Percentiles rank a stretch among this genome's conserved stretches.
Conservation (phyloP, 2,113 vertebrate species). For the Lampris incognitus region DNA sequence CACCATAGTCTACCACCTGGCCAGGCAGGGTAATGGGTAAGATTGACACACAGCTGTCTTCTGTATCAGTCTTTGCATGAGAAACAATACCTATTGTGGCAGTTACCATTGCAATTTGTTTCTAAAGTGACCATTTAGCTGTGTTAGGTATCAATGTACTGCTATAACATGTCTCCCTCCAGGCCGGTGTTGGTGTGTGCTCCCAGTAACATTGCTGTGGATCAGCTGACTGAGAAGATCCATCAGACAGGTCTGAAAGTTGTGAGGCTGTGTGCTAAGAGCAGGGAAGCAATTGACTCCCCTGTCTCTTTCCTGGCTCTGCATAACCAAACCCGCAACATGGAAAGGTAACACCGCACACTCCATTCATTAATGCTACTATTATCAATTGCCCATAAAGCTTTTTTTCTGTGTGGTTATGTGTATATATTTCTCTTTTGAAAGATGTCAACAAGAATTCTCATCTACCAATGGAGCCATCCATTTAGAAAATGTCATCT, state of each 20-base stretch:
- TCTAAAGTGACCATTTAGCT: no score
- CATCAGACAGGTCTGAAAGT: constrained; percentile 94
- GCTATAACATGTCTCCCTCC: constrained; percentile 1
- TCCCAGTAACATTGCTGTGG: constrained; percentile 94
- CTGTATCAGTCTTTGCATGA: background rate
- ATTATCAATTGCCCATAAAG: background rate
- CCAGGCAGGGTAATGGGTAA: constrained; percentile 95
- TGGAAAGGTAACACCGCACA: constrained; percentile 88
- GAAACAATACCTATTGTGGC: no score
- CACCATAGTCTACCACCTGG: constrained; percentile 94
- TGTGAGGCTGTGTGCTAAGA: constrained; percentile 95
- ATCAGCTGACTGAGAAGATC: constrained; percentile 96
- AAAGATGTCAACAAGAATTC: no score
- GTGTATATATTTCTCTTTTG: background rate
- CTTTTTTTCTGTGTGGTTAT: background rate
- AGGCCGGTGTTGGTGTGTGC: constrained; percentile 95
- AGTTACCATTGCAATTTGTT: no score
- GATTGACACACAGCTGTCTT: constrained; percentile 26
- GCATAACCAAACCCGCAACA: constrained; percentile 96
- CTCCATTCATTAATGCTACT: background rate
- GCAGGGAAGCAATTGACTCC: constrained; percentile 93
- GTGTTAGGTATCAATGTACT: background rate
- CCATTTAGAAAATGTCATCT: no score
- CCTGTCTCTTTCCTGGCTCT: constrained; percentile 93
- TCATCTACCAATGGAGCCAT: no score